Percentiles rank a stretch among this genome's conserved stretches.
These are phyloP conservation scores for Rhinatrema bivittatum DNA, from an alignment of 2,797 vertebrate genomes.

Conservation along the genomic window DNA sequence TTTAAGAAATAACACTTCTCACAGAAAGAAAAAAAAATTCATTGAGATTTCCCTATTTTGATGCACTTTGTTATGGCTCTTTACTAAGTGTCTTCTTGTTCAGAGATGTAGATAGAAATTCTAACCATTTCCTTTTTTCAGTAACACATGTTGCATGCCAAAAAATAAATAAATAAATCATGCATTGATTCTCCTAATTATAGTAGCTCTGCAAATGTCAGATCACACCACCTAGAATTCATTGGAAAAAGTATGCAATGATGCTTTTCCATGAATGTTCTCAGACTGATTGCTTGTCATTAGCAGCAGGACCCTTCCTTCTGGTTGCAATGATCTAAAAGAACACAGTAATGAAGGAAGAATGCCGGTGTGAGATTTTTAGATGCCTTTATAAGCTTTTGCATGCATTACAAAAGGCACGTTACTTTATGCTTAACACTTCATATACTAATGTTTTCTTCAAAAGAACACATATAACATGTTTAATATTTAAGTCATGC, in stretches of 20 bases:
- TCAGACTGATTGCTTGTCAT: constrained; percentile 20
- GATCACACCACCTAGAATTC: background rate
- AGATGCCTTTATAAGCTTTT: constrained; percentile 8
- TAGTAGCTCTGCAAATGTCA: background rate
- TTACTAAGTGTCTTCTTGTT: too few relatives aligned
- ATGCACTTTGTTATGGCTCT: too few relatives aligned
- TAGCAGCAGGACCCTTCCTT: background rate
- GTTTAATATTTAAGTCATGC: too few relatives aligned
- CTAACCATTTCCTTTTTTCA: too few relatives aligned
- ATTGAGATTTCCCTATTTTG: too few relatives aligned
- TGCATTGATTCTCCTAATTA: background rate
- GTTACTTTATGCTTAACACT: constrained; percentile 12
- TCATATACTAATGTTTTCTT: constrained; percentile 13
- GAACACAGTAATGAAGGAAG: constrained; percentile 4
- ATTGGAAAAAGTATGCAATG: background rate
- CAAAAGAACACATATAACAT: background rate
- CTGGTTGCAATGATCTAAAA: constrained; percentile 1
- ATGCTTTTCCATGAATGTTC: constrained; percentile 19
- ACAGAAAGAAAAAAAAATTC: too few relatives aligned
- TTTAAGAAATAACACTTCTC: too few relatives aligned
- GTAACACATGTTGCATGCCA: too few relatives aligned
- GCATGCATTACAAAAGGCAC: background rate
- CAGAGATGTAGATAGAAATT: too few relatives aligned
- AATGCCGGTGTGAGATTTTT: constrained; percentile 6
- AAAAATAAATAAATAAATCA: too few relatives aligned